These are phyloP conservation scores for Cecidostiba fungosa DNA, from an alignment of 2,888 invertebrate species.

Conservation along the genomic window DNA sequence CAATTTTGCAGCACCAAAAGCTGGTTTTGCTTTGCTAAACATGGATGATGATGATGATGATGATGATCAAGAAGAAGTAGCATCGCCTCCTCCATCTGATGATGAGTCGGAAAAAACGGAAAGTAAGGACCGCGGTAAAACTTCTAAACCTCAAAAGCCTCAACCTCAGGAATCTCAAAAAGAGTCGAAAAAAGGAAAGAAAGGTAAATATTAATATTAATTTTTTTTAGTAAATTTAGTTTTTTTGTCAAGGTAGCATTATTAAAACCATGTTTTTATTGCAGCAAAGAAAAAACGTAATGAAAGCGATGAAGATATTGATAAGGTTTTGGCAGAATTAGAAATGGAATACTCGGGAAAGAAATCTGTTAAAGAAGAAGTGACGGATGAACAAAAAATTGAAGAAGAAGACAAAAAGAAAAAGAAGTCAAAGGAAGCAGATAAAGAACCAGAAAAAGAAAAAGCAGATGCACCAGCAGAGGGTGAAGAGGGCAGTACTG, in stretches of 20 bases:
- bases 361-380: constrained; percentile 78
- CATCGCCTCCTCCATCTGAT: constrained; percentile 76
- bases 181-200: constrained; percentile 87
- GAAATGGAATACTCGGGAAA: constrained; percentile 90
- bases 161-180: constrained; percentile 72
- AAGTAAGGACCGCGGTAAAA: constrained; percentile 79
- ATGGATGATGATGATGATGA: constrained; percentile 78
- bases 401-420: constrained; percentile 60
- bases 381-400: constrained; percentile 61
- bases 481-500: constrained; percentile 81
- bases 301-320: constrained; percentile 88
- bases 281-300: constrained; percentile 85
- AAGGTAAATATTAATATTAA: constrained; percentile 78
- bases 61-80: constrained; percentile 78
- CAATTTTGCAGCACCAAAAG: constrained; percentile 72
- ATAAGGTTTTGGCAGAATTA: constrained; percentile 91
- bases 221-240: background rate
- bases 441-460: constrained; percentile 67
- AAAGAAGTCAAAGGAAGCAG: constrained; percentile 62
- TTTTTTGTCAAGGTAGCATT: background rate
- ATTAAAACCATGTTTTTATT: constrained; percentile 15
- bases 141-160: constrained; percentile 77
- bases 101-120: constrained; percentile 80
- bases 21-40: constrained; percentile 86
- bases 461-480: constrained; percentile 74